Conservation (phyloP, 2,113 vertebrate species). For the Seriola aureovittata region DNA sequence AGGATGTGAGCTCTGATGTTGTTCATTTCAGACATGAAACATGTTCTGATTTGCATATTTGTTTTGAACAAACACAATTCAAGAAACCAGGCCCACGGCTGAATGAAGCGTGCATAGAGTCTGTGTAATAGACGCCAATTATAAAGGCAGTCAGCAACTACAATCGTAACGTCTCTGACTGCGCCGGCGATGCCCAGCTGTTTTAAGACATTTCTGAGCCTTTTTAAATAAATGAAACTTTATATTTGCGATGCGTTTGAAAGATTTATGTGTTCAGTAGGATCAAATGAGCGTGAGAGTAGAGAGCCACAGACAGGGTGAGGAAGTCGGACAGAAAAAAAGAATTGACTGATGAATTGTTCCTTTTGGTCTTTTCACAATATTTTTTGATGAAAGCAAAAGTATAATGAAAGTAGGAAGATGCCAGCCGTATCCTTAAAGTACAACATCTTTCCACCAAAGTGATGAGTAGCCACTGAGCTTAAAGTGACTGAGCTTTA, state of each 20-base stretch:
- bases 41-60: not conserved
- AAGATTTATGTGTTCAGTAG: not conserved
- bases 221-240: not conserved
- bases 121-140: not conserved
- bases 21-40: constrained; percentile 11
- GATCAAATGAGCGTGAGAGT: not conserved
- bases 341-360: not conserved
- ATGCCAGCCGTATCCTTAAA: not conserved
- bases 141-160: not conserved
- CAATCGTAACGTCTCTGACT: not conserved
- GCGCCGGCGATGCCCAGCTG: too few relatives aligned
- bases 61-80: not conserved
- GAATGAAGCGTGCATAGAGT: not conserved
- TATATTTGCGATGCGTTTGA: not conserved
- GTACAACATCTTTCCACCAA: not conserved
- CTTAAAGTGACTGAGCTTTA: not conserved
- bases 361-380: not conserved
- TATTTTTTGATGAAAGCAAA: not conserved
- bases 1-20: not conserved
- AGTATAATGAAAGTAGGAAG: not conserved
- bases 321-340: not conserved
- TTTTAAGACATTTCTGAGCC: not conserved
- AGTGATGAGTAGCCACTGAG: not conserved
- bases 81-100: not conserved
- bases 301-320: not conserved